Conservation (phyloP, 2,113 vertebrate genomes). For the Apistogramma diplotaenia region DNA sequence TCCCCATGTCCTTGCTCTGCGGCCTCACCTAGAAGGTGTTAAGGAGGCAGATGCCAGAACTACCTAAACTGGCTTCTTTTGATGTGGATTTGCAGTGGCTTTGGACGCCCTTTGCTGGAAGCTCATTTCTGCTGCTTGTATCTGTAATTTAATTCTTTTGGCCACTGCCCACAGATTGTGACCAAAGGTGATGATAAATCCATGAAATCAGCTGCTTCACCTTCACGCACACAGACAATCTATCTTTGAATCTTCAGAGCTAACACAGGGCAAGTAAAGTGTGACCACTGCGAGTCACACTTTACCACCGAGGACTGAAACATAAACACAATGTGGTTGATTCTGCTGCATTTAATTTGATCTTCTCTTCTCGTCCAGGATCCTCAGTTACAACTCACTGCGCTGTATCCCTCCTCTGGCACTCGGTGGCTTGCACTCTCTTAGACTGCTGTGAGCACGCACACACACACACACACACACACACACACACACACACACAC, state of each 20-base stretch:
- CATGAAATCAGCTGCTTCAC: not conserved
- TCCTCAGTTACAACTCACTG: conserved; percentile 95
- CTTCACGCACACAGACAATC: too few species aligned
- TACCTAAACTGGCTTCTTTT: not conserved
- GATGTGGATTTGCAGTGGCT: not conserved
- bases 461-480: conserved; percentile 27
- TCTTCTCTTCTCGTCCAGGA: conserved; percentile 71
- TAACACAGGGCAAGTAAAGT: too few species aligned
- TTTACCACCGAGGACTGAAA: not conserved
- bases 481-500: conserved; percentile 1
- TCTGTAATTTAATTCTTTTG: not conserved
- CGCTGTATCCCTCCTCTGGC: conserved; percentile 90
- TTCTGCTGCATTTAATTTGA: not conserved
- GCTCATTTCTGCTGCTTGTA: not conserved
- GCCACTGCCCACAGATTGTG: not conserved
- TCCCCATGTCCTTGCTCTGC: not conserved
- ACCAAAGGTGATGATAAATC: not conserved
- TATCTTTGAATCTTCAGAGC: not conserved
- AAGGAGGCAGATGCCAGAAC: not conserved
- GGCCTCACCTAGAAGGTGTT: not conserved
- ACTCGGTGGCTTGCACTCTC: conserved; percentile 88
- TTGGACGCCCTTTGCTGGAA: not conserved
- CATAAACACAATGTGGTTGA: not conserved
- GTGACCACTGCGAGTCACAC: not conserved
- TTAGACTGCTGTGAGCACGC: conserved; percentile 89